Conservation (phyloP, 2,113 vertebrate species). For the zebrafish (Danio rerio) region GRCz12tu NC_133177.1:41328001-41328500, state of each 20-base stretch:
- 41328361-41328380: no score
- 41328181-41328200: not conserved
- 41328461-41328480: no score
- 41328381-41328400: no score
- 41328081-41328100: constrained; percentile 82
- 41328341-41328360: no score
- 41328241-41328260: constrained; percentile 83
- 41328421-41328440: no score
- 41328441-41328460: no score
- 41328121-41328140: constrained; percentile 75
- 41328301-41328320: not conserved
- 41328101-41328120: constrained; percentile 85
- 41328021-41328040: constrained; percentile 83
- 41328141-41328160: constrained; percentile 27
- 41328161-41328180: not conserved
- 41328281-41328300: constrained; percentile 74
- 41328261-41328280: constrained; percentile 85
- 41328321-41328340: no score
- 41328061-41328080: constrained; percentile 85
- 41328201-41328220: constrained; percentile 81
- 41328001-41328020: not conserved
- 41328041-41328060: constrained; percentile 87
- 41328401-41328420: no score
- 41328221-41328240: constrained; percentile 75
- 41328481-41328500: no score